Evolutionary conservation across 2,888 invertebrate species (phyloP).

Genomic region (Neria commutata): DNA sequence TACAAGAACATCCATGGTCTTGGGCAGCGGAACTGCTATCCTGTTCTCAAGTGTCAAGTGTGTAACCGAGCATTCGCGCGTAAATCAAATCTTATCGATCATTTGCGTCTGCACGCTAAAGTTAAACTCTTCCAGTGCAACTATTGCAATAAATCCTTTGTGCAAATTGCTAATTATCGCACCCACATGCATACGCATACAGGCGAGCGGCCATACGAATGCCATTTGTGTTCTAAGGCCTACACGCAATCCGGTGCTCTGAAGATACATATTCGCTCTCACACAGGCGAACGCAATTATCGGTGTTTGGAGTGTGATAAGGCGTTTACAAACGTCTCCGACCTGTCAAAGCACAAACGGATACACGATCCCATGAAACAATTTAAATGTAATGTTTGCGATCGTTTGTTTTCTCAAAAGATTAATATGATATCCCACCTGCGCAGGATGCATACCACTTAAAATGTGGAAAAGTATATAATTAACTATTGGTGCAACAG

Average conservation of each 20-base stretch:
- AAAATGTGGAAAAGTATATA: too few species aligned
- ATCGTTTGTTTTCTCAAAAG: slow-evolving; percentile 35
- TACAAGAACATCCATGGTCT: too few species aligned
- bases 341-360: slow-evolving; percentile 37
- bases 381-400: slow-evolving; percentile 33
- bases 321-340: slow-evolving; percentile 36
- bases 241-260: slow-evolving; percentile 39
- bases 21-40: too few species aligned
- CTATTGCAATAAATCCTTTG: slow-evolving; percentile 39
- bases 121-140: slow-evolving; percentile 39
- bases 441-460: slow-evolving; percentile 11
- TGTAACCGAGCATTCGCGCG: slow-evolving; percentile 36
- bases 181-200: slow-evolving; percentile 40
- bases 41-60: slow-evolving; percentile 36
- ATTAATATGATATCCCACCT: slow-evolving; percentile 22
- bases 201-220: slow-evolving; percentile 38
- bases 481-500: too few species aligned
- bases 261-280: slow-evolving; percentile 39
- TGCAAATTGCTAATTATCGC: slow-evolving; percentile 40
- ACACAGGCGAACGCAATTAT: slow-evolving; percentile 41
- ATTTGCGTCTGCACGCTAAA: slow-evolving; percentile 40
- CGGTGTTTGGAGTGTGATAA: slow-evolving; percentile 34
- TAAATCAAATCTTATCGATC: slow-evolving; percentile 40
- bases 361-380: slow-evolving; percentile 33
- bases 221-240: slow-evolving; percentile 33